Evolutionary conservation across 2,113 vertebrate species (phyloP).

Genomic region (Equus przewalskii): DNA sequence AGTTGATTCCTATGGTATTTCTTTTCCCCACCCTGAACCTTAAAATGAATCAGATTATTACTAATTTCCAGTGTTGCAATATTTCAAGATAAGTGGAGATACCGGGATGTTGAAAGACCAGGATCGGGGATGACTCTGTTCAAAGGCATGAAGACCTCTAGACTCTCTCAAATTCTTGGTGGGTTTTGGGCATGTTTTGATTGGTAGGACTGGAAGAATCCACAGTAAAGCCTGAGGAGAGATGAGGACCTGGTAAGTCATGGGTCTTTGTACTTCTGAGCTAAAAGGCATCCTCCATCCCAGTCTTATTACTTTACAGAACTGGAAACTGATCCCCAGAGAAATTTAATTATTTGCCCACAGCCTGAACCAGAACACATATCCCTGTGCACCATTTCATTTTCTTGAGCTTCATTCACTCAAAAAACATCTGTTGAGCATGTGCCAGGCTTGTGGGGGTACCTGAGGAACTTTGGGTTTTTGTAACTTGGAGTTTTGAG

Average conservation of each 20-base stretch:
- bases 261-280: neutral
- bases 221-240: neutral
- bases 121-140: neutral
- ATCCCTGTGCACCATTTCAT: neutral
- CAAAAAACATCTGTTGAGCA: neutral
- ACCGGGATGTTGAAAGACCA: conserved; percentile 36
- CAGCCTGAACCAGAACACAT: neutral
- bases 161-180: neutral
- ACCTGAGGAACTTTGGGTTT: neutral
- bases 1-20: conserved; percentile 39
- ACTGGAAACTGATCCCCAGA: neutral
- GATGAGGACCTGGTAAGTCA: neutral
- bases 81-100: conserved; percentile 46
- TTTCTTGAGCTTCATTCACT: neutral
- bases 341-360: neutral
- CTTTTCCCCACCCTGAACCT: neutral
- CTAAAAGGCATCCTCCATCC: neutral
- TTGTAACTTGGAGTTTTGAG: neutral
- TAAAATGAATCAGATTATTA: conserved; percentile 69
- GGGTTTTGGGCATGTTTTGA: conserved; percentile 40
- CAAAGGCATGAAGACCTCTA: conserved; percentile 9
- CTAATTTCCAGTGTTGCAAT: conserved; percentile 54
- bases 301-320: neutral
- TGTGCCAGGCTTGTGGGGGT: neutral
- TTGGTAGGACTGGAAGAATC: conserved; percentile 14